Conservation (phyloP, 2,797 vertebrate genomes). For the Benthosema pterotum region DNA sequence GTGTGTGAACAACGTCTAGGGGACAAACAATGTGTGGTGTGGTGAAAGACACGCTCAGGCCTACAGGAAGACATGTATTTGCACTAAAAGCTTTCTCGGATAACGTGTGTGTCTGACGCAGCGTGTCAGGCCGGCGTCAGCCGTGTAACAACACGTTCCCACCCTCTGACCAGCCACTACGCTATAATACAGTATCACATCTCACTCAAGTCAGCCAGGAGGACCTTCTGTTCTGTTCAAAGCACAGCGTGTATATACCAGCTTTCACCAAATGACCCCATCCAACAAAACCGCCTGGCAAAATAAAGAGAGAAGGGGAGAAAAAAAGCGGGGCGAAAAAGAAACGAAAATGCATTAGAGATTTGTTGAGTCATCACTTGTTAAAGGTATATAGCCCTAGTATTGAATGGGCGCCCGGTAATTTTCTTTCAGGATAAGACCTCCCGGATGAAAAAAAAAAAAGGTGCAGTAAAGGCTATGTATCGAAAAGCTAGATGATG, state of each 20-base stretch:
- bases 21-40: neutral
- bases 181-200: constrained; percentile 7
- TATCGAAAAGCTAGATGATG: too few species aligned
- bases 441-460: too few species aligned
- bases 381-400: constrained; percentile 44
- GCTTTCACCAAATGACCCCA: constrained; percentile 41
- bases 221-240: constrained; percentile 24
- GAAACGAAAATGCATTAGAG: constrained; percentile 40
- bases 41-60: neutral
- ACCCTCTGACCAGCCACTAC: constrained; percentile 18
- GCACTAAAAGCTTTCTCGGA: neutral
- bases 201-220: neutral
- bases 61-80: neutral
- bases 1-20: neutral
- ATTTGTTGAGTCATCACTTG: constrained; percentile 47
- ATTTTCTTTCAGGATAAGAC: constrained; percentile 21
- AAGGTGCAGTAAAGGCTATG: too few species aligned
- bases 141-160: constrained; percentile 39
- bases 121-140: constrained; percentile 16
- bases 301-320: neutral
- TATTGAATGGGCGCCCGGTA: constrained; percentile 33
- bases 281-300: constrained; percentile 31
- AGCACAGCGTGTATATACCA: constrained; percentile 17
- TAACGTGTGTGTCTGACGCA: too few species aligned
- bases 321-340: too few species aligned